A percentile compares a stretch with the other conserved stretches of the same genome.
phyloP scores from a whole-genome alignment of 1,140 invertebrate species.

The Antheraea pernyi region DNA sequence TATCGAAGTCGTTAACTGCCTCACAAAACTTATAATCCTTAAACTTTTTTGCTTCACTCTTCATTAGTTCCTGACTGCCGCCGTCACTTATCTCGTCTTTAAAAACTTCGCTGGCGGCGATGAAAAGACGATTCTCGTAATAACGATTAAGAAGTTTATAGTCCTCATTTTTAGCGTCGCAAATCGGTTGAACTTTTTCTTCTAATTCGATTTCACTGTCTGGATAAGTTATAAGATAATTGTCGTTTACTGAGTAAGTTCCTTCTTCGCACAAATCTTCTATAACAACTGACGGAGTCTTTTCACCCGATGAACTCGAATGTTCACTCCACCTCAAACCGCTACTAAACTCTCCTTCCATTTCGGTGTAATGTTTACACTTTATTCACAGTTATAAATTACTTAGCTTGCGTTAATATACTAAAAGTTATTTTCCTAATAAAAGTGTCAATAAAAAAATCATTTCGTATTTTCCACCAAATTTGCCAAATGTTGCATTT shows the following conservation, averaged over 20 bases:
- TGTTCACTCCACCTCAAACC: constrained; percentile 52
- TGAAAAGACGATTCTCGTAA: constrained; percentile 56
- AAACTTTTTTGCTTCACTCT: constrained; percentile 60
- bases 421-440: too few relatives aligned
- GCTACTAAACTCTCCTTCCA: constrained; percentile 55
- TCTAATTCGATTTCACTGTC: constrained; percentile 35
- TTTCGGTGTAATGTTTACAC: constrained; percentile 29
- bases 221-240: constrained; percentile 55
- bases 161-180: constrained; percentile 37
- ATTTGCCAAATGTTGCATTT: too few relatives aligned
- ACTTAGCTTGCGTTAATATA: background rate
- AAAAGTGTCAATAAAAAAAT: too few relatives aligned
- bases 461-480: background rate
- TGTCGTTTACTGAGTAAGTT: constrained; percentile 39
- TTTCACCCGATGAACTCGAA: constrained; percentile 38
- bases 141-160: constrained; percentile 48
- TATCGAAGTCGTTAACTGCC: constrained; percentile 69
- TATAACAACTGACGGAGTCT: constrained; percentile 39
- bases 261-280: constrained; percentile 39
- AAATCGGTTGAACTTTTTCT: constrained; percentile 27
- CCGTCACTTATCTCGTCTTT: constrained; percentile 57
- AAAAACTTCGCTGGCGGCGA: constrained; percentile 54
- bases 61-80: constrained; percentile 54
- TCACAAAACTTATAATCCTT: constrained; percentile 71
- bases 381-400: background rate